A percentile compares a stretch with the other conserved stretches of the same genome.
phyloP scores from a whole-genome alignment of 1,140 invertebrate genomes.

The Pseudomyrmex cubaensis region DNA sequence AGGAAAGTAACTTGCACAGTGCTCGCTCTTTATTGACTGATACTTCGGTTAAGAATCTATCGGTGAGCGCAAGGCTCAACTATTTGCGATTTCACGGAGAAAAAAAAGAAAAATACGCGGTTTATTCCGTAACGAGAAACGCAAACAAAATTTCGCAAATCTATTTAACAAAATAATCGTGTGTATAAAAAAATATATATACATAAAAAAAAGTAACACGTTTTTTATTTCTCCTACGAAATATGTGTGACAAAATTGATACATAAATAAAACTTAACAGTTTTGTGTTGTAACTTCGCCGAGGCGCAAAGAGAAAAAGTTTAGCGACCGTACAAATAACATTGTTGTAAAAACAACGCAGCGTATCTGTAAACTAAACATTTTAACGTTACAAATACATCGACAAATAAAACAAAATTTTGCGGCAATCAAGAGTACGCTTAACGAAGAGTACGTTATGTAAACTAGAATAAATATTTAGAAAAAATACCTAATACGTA shows the following conservation, averaged over 20 bases:
- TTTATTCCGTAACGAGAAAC: conserved; percentile 4
- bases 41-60: conserved; percentile 16
- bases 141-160: neutral
- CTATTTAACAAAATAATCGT: neutral
- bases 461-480: conserved; percentile 2
- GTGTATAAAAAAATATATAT: too few species aligned
- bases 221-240: neutral
- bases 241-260: neutral
- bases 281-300: neutral
- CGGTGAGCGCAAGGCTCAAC: neutral
- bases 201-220: neutral
- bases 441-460: conserved; percentile 26
- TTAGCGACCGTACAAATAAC: neutral
- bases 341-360: conserved; percentile 23
- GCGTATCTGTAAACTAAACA: conserved; percentile 10
- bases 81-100: neutral
- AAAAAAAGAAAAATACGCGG: neutral
- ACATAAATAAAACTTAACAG: neutral
- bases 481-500: conserved; percentile 24
- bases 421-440: conserved; percentile 10
- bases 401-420: conserved; percentile 15
- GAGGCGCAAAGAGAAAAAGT: neutral
- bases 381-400: conserved; percentile 5
- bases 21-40: conserved; percentile 5
- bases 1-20: conserved; percentile 30